These are phyloP conservation scores for Platygyra sinensis DNA, from an alignment of 64 coral and sea anemone genomes.

Conservation along the genomic window DNA sequence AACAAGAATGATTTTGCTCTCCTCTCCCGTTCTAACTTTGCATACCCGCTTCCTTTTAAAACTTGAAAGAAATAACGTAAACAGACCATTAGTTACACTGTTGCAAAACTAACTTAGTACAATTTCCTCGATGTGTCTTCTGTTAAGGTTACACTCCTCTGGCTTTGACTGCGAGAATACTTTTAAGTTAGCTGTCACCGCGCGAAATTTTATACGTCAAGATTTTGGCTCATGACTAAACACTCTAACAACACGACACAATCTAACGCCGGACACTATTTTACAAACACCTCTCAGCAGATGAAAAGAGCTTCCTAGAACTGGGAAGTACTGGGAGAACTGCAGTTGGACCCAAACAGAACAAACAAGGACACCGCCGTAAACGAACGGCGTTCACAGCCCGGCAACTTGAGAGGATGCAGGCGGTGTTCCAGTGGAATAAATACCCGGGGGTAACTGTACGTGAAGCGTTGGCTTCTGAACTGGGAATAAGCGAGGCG, in stretches of 20 bases:
- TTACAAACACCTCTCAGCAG: not conserved
- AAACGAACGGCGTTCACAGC: slow-evolving; percentile 13
- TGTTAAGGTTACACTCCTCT: too few species aligned
- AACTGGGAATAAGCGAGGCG: slow-evolving; percentile 19
- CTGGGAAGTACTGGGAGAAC: not conserved
- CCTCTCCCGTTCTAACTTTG: too few species aligned
- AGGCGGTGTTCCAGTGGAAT: not conserved
- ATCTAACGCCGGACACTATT: not conserved
- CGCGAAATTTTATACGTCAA: too few species aligned
- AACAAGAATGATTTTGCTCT: too few species aligned
- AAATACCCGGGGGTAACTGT: slow-evolving; percentile 9
- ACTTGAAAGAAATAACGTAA: too few species aligned
- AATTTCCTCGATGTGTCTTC: too few species aligned
- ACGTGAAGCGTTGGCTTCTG: not conserved
- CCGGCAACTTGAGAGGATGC: not conserved
- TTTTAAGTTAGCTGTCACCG: too few species aligned
- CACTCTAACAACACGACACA: not conserved
- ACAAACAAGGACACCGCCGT: not conserved
- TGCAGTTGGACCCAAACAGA: not conserved
- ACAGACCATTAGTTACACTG: too few species aligned
- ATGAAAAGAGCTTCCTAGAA: not conserved
- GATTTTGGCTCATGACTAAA: too few species aligned
- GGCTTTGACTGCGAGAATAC: too few species aligned
- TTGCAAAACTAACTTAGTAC: too few species aligned
- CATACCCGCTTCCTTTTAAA: too few species aligned